Evolutionary conservation across 2,113 vertebrate genomes (phyloP), one percentile per base, ranked within the genome.

Genomic region (Probosciger aterrimus): DNA sequence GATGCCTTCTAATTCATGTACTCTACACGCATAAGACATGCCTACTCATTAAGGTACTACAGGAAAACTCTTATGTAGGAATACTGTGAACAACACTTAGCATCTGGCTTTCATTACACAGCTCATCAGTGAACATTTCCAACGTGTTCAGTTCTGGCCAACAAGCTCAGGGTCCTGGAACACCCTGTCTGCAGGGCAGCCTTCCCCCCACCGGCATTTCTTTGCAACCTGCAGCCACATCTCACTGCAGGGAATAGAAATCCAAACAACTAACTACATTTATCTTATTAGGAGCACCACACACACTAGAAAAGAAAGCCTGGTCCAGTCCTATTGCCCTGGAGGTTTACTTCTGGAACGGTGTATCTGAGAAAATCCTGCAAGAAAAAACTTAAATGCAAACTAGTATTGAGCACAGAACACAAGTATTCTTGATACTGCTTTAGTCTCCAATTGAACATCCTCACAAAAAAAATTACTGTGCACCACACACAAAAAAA

Each of bases 401-500:
- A 95, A 88, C 55, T 47, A 68, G 22, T 37, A 87, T 44, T 79
- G 73, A 92, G 70, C 50, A 93, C 59, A 89, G 73, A 93, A 67
- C 82, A 92, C 22, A 63, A 88, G 52, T 86, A 92, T 60, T 93
- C 86, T 82, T 76, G 59, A 20, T 44, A 69, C 43, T 85, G 91
- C 77, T 59, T 81, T 11, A 88, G 75, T 31, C 33, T 87, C 74
- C 86, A 52, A 73, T 17, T 92, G 88, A 93, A 96, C 93, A 97
- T n/a, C 94, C 90, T 92, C 82, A 92, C 41, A 25, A 78, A 87
- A 95, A 95, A 93, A 37, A 88, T 77, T 94, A 91, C 70, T 83
- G 95, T 96, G 97, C 69, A 92, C 77, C 96, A 97, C 96, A 84
- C 92, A 94, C 4, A n/a, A 47, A 63, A 86, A 75, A 91, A 78